Base-by-base conservation (phyloP, 2,113 vertebrate genomes). In the Sialia sialis region DNA sequence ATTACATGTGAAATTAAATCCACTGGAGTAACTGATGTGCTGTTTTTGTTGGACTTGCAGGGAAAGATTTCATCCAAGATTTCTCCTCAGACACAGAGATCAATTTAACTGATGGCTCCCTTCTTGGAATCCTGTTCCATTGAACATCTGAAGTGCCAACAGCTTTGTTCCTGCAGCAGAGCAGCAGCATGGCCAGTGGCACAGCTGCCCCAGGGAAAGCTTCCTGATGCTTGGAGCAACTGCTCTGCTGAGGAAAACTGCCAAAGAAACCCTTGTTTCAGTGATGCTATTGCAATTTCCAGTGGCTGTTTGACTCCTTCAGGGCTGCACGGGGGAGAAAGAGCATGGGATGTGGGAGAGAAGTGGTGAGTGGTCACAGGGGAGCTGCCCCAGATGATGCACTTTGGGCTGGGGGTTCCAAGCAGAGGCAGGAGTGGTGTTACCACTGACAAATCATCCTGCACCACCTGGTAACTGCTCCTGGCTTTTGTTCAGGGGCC, bases 21-120 rank as follows among this genome's bases (percentile, higher is more conserved):
- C 87, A 93, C 63, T 91, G 87, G 78, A 91, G 93, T 83, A 87
- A 96, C 84, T 77, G 89, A 90, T 95, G 95, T 80, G 87, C 74
- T 96, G 93, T 96, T 97, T 84, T 87, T 85, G 63, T 95, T 94
- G 95, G 96, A 95, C 72, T 70, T 0, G 0, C 29, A 36, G 75
- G 56, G 46, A 43, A 70, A 91, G 70, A 48, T 80, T 95, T 88
- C 84, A 74, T 94, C 84, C 95, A 96, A 96, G 87, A 86, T 85
- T 93, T 91, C 67, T 80, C 26, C 70, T 91, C 87, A 94, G 94
- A 95, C 89, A 77, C 0, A 83, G 55, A 93, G 93, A 95, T 96
- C 91, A 94, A 62, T 95, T 95, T 93, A 86, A 86, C 63, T 67
- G 93, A 95, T 95, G 91, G 78, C 70, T 96, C 58, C 89, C 92